These are phyloP conservation scores for Macroglossus sobrinus DNA, from an alignment of 2,113 vertebrate genomes.

Conservation along the genomic window DNA sequence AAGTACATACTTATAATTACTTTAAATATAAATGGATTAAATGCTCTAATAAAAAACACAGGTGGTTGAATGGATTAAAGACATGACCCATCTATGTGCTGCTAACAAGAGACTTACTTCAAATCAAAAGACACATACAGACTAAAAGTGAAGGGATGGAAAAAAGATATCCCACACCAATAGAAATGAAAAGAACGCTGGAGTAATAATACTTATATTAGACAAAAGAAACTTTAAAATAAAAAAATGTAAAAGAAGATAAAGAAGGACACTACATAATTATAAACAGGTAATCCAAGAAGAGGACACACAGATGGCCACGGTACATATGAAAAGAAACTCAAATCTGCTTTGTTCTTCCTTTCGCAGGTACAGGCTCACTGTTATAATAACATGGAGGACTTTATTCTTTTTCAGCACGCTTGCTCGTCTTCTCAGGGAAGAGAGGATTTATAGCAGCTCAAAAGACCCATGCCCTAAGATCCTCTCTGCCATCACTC, in stretches of 20 bases:
- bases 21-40: background rate
- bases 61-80: background rate
- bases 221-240: background rate
- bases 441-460: slow-evolving; percentile 20
- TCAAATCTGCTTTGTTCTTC: slow-evolving; percentile 7
- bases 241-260: background rate
- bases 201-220: background rate
- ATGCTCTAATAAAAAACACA: background rate
- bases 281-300: background rate
- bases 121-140: background rate
- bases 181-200: background rate
- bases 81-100: background rate
- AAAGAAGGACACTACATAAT: background rate
- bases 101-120: background rate
- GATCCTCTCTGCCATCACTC: background rate
- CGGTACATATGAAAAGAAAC: background rate
- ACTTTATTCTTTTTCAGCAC: slow-evolving; percentile 39
- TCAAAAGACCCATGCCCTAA: background rate
- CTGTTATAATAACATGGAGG: background rate
- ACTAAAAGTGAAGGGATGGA: background rate
- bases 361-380: background rate
- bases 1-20: background rate
- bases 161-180: background rate
- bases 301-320: background rate
- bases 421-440: slow-evolving; percentile 41